Conservation (phyloP, 2,888 invertebrate genomes). For the Augochlorella aurata region DNA sequence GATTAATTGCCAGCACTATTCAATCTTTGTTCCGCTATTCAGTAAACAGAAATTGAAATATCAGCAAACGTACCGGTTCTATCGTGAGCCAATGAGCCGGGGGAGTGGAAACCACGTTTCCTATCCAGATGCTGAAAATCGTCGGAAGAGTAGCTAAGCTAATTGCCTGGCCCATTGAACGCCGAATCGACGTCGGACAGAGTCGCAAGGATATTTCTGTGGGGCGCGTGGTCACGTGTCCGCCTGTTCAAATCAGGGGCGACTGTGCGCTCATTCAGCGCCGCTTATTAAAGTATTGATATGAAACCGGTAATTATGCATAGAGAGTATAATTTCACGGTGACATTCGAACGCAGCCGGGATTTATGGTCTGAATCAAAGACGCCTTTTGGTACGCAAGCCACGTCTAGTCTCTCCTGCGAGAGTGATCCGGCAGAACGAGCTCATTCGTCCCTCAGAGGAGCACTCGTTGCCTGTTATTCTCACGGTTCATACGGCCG, state of each 20-base stretch:
- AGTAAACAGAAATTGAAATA: no score
- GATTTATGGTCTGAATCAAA: conserved; percentile 51
- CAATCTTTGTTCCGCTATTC: no score
- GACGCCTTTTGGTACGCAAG: conserved; percentile 59
- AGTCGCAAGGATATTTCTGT: not conserved
- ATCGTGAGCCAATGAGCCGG: no score
- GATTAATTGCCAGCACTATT: no score
- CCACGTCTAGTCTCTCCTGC: conserved; percentile 55
- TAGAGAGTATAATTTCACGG: conserved; percentile 24
- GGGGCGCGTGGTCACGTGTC: not conserved
- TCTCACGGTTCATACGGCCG: conserved; percentile 39
- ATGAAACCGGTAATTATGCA: conserved; percentile 42
- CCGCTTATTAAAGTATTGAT: conserved; percentile 26
- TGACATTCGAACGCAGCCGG: conserved; percentile 8
- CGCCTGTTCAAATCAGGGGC: not conserved
- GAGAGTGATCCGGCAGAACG: conserved; percentile 49
- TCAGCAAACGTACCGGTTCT: no score
- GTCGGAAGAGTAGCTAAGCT: not conserved
- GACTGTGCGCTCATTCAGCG: not conserved
- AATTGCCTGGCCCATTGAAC: not conserved
- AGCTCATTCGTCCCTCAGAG: conserved; percentile 44
- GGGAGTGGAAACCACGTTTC: no score
- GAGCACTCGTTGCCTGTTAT: conserved; percentile 54
- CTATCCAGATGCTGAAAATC: not conserved
- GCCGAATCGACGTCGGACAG: not conserved